Evolutionary conservation across 2,113 vertebrate genomes (phyloP).

Genomic region (Pagrus major): DNA sequence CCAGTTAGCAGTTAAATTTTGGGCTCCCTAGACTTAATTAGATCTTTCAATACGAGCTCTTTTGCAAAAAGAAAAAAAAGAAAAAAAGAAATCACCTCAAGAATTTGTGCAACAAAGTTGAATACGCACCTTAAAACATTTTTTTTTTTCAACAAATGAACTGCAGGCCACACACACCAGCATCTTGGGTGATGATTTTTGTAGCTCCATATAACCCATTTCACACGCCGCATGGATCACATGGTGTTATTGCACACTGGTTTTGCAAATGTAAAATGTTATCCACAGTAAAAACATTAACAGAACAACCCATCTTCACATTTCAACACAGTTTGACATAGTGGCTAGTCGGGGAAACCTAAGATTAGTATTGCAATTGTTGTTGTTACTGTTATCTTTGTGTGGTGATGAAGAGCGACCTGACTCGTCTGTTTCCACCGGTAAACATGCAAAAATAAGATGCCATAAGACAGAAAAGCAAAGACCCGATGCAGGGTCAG

Average conservation of each 20-base stretch:
- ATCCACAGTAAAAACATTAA: constrained; percentile 69
- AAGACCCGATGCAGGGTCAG: constrained; percentile 40
- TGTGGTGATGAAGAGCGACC: constrained; percentile 56
- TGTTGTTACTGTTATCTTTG: constrained; percentile 60
- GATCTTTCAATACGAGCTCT: constrained; percentile 31
- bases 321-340: constrained; percentile 71
- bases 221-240: constrained; percentile 38
- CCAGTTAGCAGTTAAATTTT: constrained; percentile 56
- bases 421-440: constrained; percentile 57
- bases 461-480: constrained; percentile 49
- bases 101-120: constrained; percentile 48
- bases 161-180: constrained; percentile 59
- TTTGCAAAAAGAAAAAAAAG: background rate
- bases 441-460: constrained; percentile 75
- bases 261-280: constrained; percentile 63
- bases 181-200: constrained; percentile 42
- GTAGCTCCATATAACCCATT: constrained; percentile 51
- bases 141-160: constrained; percentile 28
- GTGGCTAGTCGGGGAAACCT: constrained; percentile 53
- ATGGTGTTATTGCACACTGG: constrained; percentile 75
- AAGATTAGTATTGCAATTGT: constrained; percentile 69
- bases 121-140: constrained; percentile 32
- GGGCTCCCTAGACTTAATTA: constrained; percentile 60
- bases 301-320: constrained; percentile 65
- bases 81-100: background rate